phyloP scores from a whole-genome alignment of 1,140 invertebrate species.

The Heliconius hewitsoni region DNA sequence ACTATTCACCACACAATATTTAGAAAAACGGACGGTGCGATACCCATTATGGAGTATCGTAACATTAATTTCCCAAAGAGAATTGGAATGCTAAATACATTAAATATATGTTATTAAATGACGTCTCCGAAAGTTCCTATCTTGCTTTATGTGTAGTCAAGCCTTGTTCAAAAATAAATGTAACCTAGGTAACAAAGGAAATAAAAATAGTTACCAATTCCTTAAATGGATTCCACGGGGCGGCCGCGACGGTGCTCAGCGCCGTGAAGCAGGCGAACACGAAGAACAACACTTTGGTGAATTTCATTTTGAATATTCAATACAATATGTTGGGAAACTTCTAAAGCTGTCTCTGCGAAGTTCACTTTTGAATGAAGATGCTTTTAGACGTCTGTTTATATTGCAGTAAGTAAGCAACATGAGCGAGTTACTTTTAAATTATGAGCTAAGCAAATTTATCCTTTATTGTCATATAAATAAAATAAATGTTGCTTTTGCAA shows the following conservation, averaged over 20 bases:
- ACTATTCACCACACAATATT: too few relatives aligned
- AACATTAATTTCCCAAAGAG: too few relatives aligned
- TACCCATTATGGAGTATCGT: too few relatives aligned
- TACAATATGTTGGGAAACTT: not conserved
- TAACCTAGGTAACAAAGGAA: not conserved
- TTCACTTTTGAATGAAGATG: not conserved
- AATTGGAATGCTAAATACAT: too few relatives aligned
- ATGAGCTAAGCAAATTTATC: not conserved
- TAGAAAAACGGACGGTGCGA: too few relatives aligned
- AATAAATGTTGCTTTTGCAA: not conserved
- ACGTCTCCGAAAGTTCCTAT: too few relatives aligned
- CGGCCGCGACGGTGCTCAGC: conserved; percentile 27
- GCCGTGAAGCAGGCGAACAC: conserved; percentile 30
- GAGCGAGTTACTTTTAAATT: not conserved
- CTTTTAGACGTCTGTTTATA: not conserved
- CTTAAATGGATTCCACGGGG: conserved; percentile 40
- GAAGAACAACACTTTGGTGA: conserved; percentile 27
- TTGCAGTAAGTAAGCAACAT: not conserved
- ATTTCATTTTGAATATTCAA: conserved; percentile 31
- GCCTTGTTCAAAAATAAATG: not conserved
- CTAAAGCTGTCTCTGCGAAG: not conserved
- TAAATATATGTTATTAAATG: too few relatives aligned
- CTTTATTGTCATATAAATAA: not conserved
- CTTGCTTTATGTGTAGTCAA: too few relatives aligned
- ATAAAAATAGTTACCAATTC: conserved; percentile 38